phyloP scores from a whole-genome alignment of 2,797 vertebrate genomes.

The Cossypha polioptera region DNA sequence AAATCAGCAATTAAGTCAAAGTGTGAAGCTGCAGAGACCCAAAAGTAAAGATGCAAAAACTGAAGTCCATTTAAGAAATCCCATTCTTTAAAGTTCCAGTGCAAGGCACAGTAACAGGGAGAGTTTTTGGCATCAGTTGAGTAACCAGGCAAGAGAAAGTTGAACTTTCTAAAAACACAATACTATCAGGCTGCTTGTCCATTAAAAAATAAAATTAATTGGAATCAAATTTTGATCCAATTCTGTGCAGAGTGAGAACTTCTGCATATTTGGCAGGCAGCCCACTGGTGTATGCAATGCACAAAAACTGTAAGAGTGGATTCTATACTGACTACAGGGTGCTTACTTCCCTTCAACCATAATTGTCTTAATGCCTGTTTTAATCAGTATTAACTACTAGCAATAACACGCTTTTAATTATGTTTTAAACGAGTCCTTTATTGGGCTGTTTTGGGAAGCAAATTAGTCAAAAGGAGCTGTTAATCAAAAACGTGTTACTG shows the following conservation, averaged over 20 bases:
- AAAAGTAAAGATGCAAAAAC: neutral
- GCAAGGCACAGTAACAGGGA: neutral
- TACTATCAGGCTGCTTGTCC: neutral
- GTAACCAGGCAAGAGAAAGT: neutral
- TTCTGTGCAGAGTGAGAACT: neutral
- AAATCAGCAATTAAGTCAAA: neutral
- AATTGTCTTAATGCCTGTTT: constrained; percentile 89
- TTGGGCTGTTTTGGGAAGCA: constrained; percentile 84
- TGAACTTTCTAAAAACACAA: neutral
- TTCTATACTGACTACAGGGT: constrained; percentile 75
- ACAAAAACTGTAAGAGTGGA: constrained; percentile 64
- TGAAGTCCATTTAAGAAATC: neutral
- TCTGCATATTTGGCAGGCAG: constrained; percentile 4
- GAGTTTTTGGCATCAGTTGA: neutral
- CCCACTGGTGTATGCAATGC: constrained; percentile 31
- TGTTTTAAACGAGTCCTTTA: constrained; percentile 86
- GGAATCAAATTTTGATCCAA: neutral
- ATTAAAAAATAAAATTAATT: neutral
- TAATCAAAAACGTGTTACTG: constrained; percentile 87
- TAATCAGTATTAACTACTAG: constrained; percentile 93
- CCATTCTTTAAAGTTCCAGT: neutral
- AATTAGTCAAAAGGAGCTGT: constrained; percentile 85
- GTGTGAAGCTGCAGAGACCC: neutral
- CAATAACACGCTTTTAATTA: constrained; percentile 97
- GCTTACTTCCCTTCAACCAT: constrained; percentile 83